Conservation (phyloP, 2,888 invertebrate species). For the Azorinus chamasolen region DNA sequence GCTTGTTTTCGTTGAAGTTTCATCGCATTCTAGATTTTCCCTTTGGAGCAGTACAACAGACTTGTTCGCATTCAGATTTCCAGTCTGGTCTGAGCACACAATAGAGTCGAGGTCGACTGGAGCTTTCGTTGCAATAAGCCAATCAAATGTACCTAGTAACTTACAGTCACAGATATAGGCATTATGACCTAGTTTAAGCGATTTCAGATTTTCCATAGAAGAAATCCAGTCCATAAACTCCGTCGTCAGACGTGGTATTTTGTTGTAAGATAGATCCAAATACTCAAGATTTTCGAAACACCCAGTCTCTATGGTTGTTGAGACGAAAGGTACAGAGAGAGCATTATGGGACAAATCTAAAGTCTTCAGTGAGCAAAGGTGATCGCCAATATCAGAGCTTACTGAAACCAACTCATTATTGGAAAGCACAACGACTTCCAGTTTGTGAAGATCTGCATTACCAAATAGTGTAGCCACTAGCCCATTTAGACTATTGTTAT, state of each 20-base stretch:
- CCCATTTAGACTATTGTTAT: slow-evolving; percentile 52
- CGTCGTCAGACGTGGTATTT: slow-evolving; percentile 24
- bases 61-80: no score
- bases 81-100: slow-evolving; percentile 43
- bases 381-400: slow-evolving; percentile 54
- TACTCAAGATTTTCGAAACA: slow-evolving; percentile 53
- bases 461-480: slow-evolving; percentile 60
- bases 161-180: slow-evolving; percentile 70
- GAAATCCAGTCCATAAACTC: slow-evolving; percentile 46
- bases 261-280: slow-evolving; percentile 67
- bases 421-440: slow-evolving; percentile 60
- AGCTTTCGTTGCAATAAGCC: slow-evolving; percentile 57
- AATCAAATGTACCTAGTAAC: slow-evolving; percentile 62
- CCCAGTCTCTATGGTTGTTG: slow-evolving; percentile 4
- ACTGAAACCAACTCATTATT: slow-evolving; percentile 62
- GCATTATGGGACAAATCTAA: slow-evolving; percentile 64
- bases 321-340: slow-evolving; percentile 37
- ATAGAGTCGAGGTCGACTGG: slow-evolving; percentile 39
- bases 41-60: no score
- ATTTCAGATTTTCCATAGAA: slow-evolving; percentile 30
- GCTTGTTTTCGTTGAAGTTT: no score
- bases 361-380: slow-evolving; percentile 40
- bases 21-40: no score
- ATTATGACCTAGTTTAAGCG: slow-evolving; percentile 58
- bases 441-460: slow-evolving; percentile 39